Evolutionary conservation across 2,888 invertebrate species (phyloP).

Genomic region (Alcis repandata): DNA sequence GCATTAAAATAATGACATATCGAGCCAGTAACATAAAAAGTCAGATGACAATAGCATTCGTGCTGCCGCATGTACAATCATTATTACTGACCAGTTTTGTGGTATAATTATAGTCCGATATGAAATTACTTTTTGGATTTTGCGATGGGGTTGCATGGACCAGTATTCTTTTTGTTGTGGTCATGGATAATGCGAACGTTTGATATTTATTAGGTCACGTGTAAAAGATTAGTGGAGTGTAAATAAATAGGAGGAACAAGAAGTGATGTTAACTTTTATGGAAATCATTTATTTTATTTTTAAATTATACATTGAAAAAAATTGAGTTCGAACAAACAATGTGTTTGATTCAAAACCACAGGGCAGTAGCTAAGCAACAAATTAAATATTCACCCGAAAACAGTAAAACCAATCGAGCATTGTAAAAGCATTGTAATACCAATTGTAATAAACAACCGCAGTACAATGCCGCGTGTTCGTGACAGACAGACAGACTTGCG

Average conservation of each 20-base stretch:
- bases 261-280: constrained; percentile 15
- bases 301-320: background rate
- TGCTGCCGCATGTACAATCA: constrained; percentile 51
- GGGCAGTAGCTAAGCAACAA: constrained; percentile 25
- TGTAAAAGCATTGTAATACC: constrained; percentile 40
- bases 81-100: constrained; percentile 54
- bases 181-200: constrained; percentile 30
- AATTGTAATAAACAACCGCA: constrained; percentile 51
- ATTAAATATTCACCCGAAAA: constrained; percentile 42
- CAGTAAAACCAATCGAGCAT: constrained; percentile 68
- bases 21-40: constrained; percentile 41
- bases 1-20: constrained; percentile 77
- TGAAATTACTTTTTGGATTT: constrained; percentile 32
- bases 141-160: constrained; percentile 40
- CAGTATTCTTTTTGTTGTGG: constrained; percentile 32
- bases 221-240: constrained; percentile 34
- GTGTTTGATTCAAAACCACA: background rate
- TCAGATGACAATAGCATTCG: constrained; percentile 56
- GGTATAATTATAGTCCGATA: constrained; percentile 48
- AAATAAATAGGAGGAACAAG: constrained; percentile 31
- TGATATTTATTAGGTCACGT: constrained; percentile 41
- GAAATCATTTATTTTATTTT: constrained; percentile 2
- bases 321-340: background rate
- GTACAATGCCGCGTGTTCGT: constrained; percentile 42
- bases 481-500: constrained; percentile 54